phyloP scores from a whole-genome alignment of 2,888 invertebrate genomes.

The Amiota communis region DNA sequence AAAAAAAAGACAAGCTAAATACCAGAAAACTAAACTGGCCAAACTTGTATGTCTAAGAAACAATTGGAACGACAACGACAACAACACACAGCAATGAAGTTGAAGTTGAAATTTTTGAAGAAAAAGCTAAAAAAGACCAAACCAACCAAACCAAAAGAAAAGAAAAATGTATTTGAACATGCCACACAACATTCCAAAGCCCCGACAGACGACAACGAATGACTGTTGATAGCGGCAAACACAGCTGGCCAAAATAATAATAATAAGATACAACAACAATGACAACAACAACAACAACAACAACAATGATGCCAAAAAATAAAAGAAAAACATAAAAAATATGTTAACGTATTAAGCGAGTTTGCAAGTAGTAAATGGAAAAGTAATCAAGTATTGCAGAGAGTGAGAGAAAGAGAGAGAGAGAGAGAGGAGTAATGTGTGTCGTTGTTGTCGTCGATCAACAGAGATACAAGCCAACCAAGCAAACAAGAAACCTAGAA shows the following conservation, averaged over 20 bases:
- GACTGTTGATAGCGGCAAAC: neutral
- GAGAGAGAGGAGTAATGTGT: neutral
- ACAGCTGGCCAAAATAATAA: constrained; percentile 1
- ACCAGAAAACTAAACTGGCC: constrained; percentile 35
- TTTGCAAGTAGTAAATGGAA: too few relatives aligned
- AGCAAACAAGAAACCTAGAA: too few relatives aligned
- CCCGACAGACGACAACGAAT: neutral
- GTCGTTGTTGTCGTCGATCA: neutral
- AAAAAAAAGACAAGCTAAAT: constrained; percentile 24
- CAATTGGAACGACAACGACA: constrained; percentile 30
- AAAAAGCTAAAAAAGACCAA: constrained; percentile 9
- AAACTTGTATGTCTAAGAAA: constrained; percentile 42
- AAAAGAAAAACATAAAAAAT: constrained; percentile 16
- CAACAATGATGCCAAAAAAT: constrained; percentile 26
- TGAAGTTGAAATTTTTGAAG: constrained; percentile 38
- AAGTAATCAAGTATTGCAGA: too few relatives aligned
- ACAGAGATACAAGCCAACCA: neutral
- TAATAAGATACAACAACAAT: constrained; percentile 28
- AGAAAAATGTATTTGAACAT: constrained; percentile 27
- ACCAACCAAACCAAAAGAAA: constrained; percentile 31
- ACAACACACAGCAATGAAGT: constrained; percentile 24
- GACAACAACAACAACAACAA: constrained; percentile 23
- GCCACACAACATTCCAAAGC: constrained; percentile 25
- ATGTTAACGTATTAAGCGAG: constrained; percentile 16
- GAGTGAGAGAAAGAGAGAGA: neutral